phyloP scores from a whole-genome alignment of 53 echinoderm and acorn worm species.

The Holothuria leucospilota region DNA sequence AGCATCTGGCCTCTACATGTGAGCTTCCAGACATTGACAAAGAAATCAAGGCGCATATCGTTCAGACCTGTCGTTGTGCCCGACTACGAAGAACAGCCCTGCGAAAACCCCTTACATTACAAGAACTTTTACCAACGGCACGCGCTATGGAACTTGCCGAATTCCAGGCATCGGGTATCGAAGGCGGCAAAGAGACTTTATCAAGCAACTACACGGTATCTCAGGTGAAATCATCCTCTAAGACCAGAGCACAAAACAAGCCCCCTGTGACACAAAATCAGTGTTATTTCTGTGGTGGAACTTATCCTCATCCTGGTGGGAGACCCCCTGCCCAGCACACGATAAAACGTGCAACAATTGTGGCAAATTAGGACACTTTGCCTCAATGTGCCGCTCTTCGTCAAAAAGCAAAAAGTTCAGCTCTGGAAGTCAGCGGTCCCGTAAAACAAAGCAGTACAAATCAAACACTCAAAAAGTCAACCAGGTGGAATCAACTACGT shows the following conservation, averaged over 20 bases:
- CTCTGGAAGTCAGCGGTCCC: no score
- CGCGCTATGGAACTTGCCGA: neutral
- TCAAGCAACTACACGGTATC: neutral
- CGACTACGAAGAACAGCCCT: neutral
- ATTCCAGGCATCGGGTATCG: slow-evolving; percentile 7
- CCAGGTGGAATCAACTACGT: neutral
- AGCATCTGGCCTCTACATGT: slow-evolving; percentile 45
- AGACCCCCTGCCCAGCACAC: slow-evolving; percentile 28
- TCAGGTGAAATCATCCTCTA: neutral
- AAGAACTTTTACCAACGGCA: neutral
- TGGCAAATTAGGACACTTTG: slow-evolving; percentile 36
- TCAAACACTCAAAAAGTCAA: neutral
- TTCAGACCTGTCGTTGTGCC: neutral
- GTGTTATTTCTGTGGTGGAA: slow-evolving; percentile 30
- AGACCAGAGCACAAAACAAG: neutral
- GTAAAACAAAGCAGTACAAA: neutral
- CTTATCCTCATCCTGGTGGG: slow-evolving; percentile 41
- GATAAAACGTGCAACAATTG: slow-evolving; percentile 38
- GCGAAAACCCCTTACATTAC: neutral
- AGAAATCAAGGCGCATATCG: neutral
- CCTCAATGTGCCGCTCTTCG: slow-evolving; percentile 27
- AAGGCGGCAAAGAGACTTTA: neutral
- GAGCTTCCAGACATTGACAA: slow-evolving; percentile 40
- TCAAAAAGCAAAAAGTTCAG: neutral
- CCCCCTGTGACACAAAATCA: neutral